Percentiles rank a stretch among this genome's conserved stretches.
Conservation (phyloP, 2,797 vertebrate species). For the Monodelphis domestica region DNA sequence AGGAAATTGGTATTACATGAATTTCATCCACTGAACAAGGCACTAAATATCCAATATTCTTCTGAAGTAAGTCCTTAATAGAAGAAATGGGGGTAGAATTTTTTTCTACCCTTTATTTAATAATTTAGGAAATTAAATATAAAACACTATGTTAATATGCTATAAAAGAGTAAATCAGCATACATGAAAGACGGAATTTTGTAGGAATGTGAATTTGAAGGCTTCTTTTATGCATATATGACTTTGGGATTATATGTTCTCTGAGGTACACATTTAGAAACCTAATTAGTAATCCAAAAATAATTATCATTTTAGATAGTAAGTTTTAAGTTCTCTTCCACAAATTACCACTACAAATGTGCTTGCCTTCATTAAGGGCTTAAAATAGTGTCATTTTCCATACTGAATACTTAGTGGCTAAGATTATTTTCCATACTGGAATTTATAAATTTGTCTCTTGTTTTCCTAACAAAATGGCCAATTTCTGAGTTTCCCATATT, state of each 20-base stretch:
- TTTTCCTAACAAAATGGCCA: conserved; percentile 44
- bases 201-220: conserved; percentile 79
- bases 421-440: conserved; percentile 32
- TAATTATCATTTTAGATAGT: conserved; percentile 66
- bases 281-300: conserved; percentile 80
- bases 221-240: conserved; percentile 78
- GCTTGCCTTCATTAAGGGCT: conserved; percentile 68
- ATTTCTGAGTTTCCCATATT: conserved; percentile 46
- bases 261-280: conserved; percentile 79
- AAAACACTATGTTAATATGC: conserved; percentile 74
- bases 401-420: conserved; percentile 40
- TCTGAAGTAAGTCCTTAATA: conserved; percentile 70
- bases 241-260: conserved; percentile 75
- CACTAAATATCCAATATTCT: conserved; percentile 65
- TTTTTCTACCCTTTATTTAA: background rate
- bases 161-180: conserved; percentile 72
- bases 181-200: conserved; percentile 79
- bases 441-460: conserved; percentile 30
- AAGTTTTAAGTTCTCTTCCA: conserved; percentile 71
- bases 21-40: conserved; percentile 44
- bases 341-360: conserved; percentile 75
- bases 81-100: conserved; percentile 66
- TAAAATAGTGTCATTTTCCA: conserved; percentile 64
- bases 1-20: conserved; percentile 51
- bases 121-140: conserved; percentile 74